Base-by-base conservation (phyloP, 2,797 vertebrate genomes). In the Podarcis siculus region DNA sequence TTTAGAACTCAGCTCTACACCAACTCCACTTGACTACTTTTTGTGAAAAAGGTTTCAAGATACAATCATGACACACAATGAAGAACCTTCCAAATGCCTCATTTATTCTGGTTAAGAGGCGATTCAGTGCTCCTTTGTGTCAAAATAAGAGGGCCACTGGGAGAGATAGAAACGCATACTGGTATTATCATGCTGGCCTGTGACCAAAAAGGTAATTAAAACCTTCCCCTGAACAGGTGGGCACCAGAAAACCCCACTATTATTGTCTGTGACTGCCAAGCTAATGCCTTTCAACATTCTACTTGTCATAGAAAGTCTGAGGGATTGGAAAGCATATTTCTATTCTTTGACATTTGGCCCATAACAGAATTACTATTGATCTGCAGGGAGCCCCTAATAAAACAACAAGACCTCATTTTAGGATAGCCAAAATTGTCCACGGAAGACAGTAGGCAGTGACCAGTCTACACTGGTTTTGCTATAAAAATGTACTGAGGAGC, bases 321-420 rank as follows among this genome's bases (percentile, higher is more conserved):
- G 61, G 89, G 95, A 96, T 89, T 91, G 39, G 93, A 91, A 81
- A 95, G 94, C 92, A 84, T 87, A 91, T 90, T 95, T 94, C 96
- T 95, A 90, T 80, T 95, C 95, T 93, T 95, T 91, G 93, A 95
- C 95, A 95, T 92, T 96, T 94, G 96, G 96, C 95, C 96, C 94
- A 2, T 1, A 94, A 94, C 92, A 93, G 92, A 96, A 96, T 78
- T 85, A 94, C 95, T 93, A 95, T 91, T 92, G 93, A 96, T 95
- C 94, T 83, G n/a, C 90, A 87, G 67, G 91, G 95, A 89, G 94
- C 95, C 93, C 92, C 94, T 91, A 95, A 95, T 94, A 96, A 95
- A 95, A 94, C 93, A 90, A 80, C 79, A 89, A 83, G 91, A 95
- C 84, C 92, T 89, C 76, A 73, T 79, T 92, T 87, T 85, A 88